phyloP scores from a whole-genome alignment of 1,140 invertebrate species.

The Drosophila chauvacae region DNA sequence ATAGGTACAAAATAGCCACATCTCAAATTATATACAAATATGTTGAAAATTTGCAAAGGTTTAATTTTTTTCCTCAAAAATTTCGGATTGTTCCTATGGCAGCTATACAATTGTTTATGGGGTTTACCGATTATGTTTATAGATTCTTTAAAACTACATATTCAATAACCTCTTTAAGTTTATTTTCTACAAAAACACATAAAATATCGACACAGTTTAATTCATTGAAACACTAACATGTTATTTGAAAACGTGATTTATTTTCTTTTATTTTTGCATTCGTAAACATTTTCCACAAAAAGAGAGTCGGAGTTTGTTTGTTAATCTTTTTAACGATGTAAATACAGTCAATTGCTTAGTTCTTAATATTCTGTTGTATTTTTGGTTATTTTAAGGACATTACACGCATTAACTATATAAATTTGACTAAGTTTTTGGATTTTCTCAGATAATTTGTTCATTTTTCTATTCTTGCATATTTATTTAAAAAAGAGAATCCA shows the following conservation, averaged over 20 bases:
- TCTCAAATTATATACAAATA: too few relatives aligned
- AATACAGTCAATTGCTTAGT: constrained; percentile 32
- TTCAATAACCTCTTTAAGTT: too few relatives aligned
- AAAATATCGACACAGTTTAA: too few relatives aligned
- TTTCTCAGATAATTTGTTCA: background rate
- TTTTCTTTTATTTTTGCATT: background rate
- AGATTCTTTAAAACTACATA: too few relatives aligned
- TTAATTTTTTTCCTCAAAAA: too few relatives aligned
- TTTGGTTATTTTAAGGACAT: background rate
- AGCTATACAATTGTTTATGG: too few relatives aligned
- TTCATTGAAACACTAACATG: background rate
- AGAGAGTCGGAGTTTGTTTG: constrained; percentile 1
- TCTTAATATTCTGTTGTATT: background rate
- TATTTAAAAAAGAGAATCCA: background rate
- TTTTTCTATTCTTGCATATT: background rate
- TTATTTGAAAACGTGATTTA: constrained; percentile 9
- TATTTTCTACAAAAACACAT: too few relatives aligned
- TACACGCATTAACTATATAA: background rate
- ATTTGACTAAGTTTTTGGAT: constrained; percentile 3
- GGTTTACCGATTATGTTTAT: too few relatives aligned
- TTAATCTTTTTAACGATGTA: constrained; percentile 4
- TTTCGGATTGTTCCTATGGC: too few relatives aligned
- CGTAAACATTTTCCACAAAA: constrained; percentile 20
- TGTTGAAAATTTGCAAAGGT: too few relatives aligned
- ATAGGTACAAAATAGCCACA: too few relatives aligned